phyloP scores from a whole-genome alignment of 2,888 invertebrate genomes.

The Aelia acuminata region DNA sequence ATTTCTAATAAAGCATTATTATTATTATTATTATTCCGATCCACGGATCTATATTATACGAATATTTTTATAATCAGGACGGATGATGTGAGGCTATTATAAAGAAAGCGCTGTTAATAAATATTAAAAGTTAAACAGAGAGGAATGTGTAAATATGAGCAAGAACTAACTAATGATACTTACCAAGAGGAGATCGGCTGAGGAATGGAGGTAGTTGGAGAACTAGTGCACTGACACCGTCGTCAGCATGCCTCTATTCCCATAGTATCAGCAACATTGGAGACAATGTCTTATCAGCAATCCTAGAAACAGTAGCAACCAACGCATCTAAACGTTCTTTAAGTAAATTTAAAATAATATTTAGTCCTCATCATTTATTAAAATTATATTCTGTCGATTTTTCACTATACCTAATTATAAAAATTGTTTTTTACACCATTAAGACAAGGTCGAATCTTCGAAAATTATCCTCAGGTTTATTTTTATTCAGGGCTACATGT shows the following conservation, averaged over 20 bases:
- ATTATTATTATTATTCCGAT: no score
- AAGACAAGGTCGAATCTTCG: no score
- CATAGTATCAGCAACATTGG: slow-evolving; percentile 47
- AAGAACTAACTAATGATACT: not conserved
- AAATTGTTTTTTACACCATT: not conserved
- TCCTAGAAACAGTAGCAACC: slow-evolving; percentile 27
- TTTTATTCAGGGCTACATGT: no score
- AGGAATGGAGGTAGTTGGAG: slow-evolving; percentile 33
- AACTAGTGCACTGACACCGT: slow-evolving; percentile 21
- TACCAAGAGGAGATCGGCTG: slow-evolving; percentile 3
- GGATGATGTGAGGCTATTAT: not conserved
- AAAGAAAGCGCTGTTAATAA: not conserved
- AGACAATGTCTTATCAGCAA: slow-evolving; percentile 51
- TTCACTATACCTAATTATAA: not conserved
- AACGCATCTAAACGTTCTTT: not conserved
- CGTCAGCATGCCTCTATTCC: slow-evolving; percentile 42
- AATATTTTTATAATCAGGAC: no score
- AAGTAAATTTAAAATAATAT: not conserved
- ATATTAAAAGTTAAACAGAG: not conserved
- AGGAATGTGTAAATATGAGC: not conserved
- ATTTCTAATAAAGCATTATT: no score
- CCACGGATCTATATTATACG: no score
- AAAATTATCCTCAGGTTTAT: no score
- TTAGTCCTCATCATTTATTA: not conserved
- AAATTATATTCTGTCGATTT: not conserved